Evolutionary conservation across 1,140 invertebrate genomes (phyloP), one percentile per base, ranked within the genome.

Genomic region (Thaumetopoea pityocampa): DNA sequence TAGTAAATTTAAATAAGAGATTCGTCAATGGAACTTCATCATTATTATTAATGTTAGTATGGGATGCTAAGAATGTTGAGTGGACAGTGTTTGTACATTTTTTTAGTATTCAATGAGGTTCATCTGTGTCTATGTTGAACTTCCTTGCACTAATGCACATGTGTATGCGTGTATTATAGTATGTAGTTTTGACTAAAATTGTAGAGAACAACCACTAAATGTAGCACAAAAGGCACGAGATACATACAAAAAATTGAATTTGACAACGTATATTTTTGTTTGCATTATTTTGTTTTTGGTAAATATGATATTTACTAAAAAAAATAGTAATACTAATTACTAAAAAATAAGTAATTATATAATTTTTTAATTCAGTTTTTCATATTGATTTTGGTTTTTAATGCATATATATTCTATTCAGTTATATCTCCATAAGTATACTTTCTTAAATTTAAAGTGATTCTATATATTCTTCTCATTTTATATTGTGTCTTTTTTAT

Each of bases 51-150:
- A n/a, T n/a, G 30, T 41, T 41, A 20, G 28, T 48, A 47, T 30
- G 33, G 64, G 65, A 63, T 62, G 71, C 78, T 82, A 82, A 76
- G 76, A 78, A 82, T 80, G 78, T 74, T 74, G 52, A 66, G 76
- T 78, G 73, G 64, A 74, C 73, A 80, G 78, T 79, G 74, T 76
- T 64, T 38, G 41, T 53, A 44, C 53, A 32, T 51, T 60, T 57
- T 49, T 44, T 36, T 43, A 47, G 30, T 49, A 30, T 45, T 54
- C 32, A 29, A 41, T 26, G 41, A 56, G 66, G 58, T 68, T 69
- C 55, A 34, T 64, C 49, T 64, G 64, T 51, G 58, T 65, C 63
- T 58, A 63, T 66, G 38, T 56, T 27, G 60, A 65, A 59, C 60
- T 56, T 52, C 36, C 15, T 38, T 38, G 41, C 51, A 46, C 34